These are phyloP conservation scores for Craterocephalus amniculus DNA, from an alignment of 2,797 vertebrate genomes.

Conservation along the genomic window DNA sequence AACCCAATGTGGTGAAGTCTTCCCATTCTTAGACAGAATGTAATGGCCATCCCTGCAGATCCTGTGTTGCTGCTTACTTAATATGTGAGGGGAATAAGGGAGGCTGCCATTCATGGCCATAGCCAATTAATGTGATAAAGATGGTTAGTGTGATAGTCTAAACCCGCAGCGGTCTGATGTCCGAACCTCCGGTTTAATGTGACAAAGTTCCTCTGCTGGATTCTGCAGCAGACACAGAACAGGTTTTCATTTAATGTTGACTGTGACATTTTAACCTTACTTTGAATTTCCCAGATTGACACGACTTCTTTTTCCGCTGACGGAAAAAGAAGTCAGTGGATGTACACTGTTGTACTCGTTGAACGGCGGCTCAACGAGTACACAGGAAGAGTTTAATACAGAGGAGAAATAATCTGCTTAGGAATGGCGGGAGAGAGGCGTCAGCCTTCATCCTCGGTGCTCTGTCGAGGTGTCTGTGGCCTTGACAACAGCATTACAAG, in stretches of 20 bases:
- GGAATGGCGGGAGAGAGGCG: conserved; percentile 48
- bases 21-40: not conserved
- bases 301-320: conserved; percentile 38
- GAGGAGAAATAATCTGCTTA: conserved; percentile 74
- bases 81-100: conserved; percentile 30
- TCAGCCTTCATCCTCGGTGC: conserved; percentile 61
- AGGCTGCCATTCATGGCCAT: conserved; percentile 40
- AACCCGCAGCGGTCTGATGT: conserved; percentile 34
- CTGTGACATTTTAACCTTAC: conserved; percentile 72
- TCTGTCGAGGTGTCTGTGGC: conserved; percentile 68
- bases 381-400: conserved; percentile 43
- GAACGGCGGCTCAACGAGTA: conserved; percentile 29
- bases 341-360: too few species aligned
- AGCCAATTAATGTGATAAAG: conserved; percentile 47
- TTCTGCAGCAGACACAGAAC: conserved; percentile 26
- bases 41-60: conserved; percentile 6
- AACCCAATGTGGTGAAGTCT: conserved; percentile 1
- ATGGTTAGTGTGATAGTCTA: conserved; percentile 28
- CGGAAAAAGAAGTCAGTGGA: too few species aligned
- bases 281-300: conserved; percentile 68
- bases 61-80: conserved; percentile 18
- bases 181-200: conserved; percentile 40
- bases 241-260: conserved; percentile 57
- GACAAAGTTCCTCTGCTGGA: conserved; percentile 56
- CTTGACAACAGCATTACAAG: conserved; percentile 76